Base-by-base conservation (phyloP, 2,797 vertebrate genomes). In the Acanthiza pusilla region DNA sequence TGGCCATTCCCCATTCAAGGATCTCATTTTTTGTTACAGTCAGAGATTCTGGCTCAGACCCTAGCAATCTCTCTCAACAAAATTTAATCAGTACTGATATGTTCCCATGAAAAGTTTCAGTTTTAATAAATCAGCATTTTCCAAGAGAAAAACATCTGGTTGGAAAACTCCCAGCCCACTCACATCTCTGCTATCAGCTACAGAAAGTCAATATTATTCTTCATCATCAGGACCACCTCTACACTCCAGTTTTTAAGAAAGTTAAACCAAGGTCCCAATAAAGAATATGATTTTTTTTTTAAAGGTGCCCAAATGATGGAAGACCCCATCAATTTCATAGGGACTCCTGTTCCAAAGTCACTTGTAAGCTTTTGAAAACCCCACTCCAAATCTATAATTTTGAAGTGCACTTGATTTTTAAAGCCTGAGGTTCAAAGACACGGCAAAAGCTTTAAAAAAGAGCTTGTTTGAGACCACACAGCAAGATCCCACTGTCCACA, bases 51-150 rank as follows among this genome's bases (percentile, higher is more conserved):
- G 94, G 94, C 94, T 95, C 81, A 92, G 72, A 53, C 92, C 23
- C 72, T 90, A 79, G 84, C 63, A 91, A 79, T 79, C 67, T 95
- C 90, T 95, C 77, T 95, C 80, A 26, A 57, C 81, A 95, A 57
- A 93, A 94, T 95, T 96, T 96, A 96, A 96, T 96, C 96, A 96
- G 86, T 89, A 89, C 94, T 96, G 95, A 94, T 96, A 94, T 61
- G 83, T 96, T 96, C 95, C 92, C 94, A 95, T 93, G 95, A 93
- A 96, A 96, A 95, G 92, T 90, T 96, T 96, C 94, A 87, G 93
- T 94, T 96, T 81, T 89, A 95, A 96, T 96, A 94, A 96, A 95
- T 96, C 95, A 95, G 71, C 71, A 34, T 92, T 95, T 95, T 96
- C 86, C 84, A 89, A 87, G 77, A 58, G 87, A 94, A 95, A 87